These are phyloP conservation scores for Parambassis ranga DNA, from an alignment of 2,797 vertebrate genomes.

Conservation along the genomic window DNA sequence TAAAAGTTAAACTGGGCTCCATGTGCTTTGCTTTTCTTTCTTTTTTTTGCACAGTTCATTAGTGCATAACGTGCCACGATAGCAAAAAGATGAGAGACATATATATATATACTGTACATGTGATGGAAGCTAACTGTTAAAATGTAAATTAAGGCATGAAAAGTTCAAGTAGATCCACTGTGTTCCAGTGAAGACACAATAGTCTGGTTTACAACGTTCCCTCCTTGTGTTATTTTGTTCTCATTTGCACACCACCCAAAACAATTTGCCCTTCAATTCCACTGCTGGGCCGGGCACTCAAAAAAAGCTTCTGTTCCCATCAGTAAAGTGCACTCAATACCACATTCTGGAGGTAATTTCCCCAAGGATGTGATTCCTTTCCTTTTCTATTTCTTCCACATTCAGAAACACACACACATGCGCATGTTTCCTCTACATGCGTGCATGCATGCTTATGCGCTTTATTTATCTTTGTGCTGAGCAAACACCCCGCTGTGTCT, in stretches of 20 bases:
- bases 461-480: constrained; percentile 66
- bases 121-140: not conserved
- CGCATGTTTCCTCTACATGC: constrained; percentile 23
- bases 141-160: no score
- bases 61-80: not conserved
- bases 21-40: constrained; percentile 5
- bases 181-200: constrained; percentile 11
- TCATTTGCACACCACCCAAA: constrained; percentile 31
- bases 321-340: constrained; percentile 59
- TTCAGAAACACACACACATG: not conserved
- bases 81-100: not conserved
- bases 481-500: constrained; percentile 58
- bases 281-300: constrained; percentile 29
- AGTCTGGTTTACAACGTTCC: constrained; percentile 14
- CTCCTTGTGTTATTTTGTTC: constrained; percentile 16
- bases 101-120: not conserved
- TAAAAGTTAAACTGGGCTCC: constrained; percentile 69
- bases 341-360: constrained; percentile 67
- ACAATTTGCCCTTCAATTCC: constrained; percentile 47
- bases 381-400: not conserved
- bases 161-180: no score
- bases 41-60: constrained; percentile 6
- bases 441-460: constrained; percentile 46
- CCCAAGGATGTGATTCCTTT: constrained; percentile 47
- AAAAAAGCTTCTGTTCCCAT: constrained; percentile 40